Evolutionary conservation across 2,888 invertebrate genomes (phyloP), one percentile per base, ranked within the genome.

Genomic region (Ptilodon capucinus): DNA sequence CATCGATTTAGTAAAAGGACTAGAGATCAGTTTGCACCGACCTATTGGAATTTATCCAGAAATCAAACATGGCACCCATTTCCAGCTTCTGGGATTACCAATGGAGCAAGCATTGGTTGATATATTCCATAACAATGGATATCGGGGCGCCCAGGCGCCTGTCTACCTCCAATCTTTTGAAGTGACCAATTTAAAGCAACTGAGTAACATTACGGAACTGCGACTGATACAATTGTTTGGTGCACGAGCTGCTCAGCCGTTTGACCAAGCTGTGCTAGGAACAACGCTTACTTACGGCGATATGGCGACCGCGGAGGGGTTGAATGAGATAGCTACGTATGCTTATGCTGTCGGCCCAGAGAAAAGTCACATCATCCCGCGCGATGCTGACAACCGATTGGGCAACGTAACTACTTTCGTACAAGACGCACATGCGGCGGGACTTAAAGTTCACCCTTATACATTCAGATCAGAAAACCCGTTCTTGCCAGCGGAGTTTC

Each of bases 151-250:
- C 4, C 56, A 75, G 43, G 76, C 85, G 14, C 83, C 86, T 1
- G 75, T 84, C 41, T 88, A 84, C 47, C 88, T 91, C 34, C 90
- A 90, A 54, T 90, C 90, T 0, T 89, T 90, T 62, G 90, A 91
- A 73, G 79, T 89, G 1, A 80, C 57, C 21, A 91, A 91, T 53
- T 75, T 91, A 21, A 87, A 78, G 42, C 80, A 86, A 53, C 60
- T 91, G 1, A 85, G 76, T 41, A 71, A 64, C 39, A 65, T 89
- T 30, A 88, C 90, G 14, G 74, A 78, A 48, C 70, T 91, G 11
- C 73, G 81, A 41, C 67, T 91, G 17, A 66, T 90, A 41, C 89
- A 91, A 51, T 62, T 91, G 17, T 77, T 77, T 38, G 71, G 70
- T 23, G 60, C 61, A 5, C 67, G 60, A 14, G 32, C 50, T n/a